Evolutionary conservation across 2,797 vertebrate species (phyloP).

Genomic region (Xenopus petersii): DNA sequence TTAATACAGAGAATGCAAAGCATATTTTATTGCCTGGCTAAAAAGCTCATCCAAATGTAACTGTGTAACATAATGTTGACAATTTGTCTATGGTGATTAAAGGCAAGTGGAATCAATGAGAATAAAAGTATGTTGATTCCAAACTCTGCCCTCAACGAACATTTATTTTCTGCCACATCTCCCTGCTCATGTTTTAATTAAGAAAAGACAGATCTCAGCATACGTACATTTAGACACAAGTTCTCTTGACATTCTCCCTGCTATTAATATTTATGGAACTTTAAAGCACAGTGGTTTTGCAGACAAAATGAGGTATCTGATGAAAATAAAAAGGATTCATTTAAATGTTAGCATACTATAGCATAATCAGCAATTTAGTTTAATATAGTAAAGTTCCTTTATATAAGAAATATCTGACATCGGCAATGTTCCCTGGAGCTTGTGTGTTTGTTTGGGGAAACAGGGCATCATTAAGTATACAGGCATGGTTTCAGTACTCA

Average conservation of each 20-base stretch:
- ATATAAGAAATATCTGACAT: background rate
- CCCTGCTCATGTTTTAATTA: slow-evolving; percentile 6
- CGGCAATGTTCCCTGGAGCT: background rate
- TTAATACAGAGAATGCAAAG: too few relatives aligned
- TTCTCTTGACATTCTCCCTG: slow-evolving; percentile 3
- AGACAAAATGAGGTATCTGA: background rate
- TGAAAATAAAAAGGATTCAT: background rate
- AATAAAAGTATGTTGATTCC: slow-evolving; percentile 6
- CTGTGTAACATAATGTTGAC: background rate
- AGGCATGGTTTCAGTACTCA: background rate
- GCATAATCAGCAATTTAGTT: background rate
- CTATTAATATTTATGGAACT: background rate
- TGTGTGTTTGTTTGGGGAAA: background rate
- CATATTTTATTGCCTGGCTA: too few relatives aligned
- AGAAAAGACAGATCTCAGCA: slow-evolving; percentile 5
- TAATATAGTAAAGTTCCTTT: background rate
- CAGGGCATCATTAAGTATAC: background rate
- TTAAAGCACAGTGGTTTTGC: background rate
- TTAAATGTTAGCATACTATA: background rate
- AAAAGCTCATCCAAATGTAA: too few relatives aligned
- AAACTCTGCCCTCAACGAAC: background rate
- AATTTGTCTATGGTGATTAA: background rate
- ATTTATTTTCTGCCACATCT: slow-evolving; percentile 3
- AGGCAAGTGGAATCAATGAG: background rate
- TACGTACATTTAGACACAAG: background rate